These are phyloP conservation scores for Chelmon rostratus DNA, from an alignment of 2,797 vertebrate genomes.

Conservation along the genomic window DNA sequence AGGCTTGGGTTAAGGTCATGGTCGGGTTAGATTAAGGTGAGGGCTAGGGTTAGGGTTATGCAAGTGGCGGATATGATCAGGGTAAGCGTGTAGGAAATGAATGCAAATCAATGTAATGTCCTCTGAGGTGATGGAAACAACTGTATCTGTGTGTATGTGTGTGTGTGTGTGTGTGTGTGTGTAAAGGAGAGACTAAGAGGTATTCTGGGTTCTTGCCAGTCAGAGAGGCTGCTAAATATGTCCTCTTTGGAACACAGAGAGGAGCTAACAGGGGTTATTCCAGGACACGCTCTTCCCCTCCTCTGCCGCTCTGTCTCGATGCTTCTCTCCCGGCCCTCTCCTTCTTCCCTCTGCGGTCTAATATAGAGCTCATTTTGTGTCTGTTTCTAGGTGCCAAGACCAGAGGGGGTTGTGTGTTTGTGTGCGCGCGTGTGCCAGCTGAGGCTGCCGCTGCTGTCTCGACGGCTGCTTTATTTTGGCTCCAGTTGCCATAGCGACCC, in stretches of 20 bases:
- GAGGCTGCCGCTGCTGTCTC: conserved; percentile 69
- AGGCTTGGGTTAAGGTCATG: too few relatives aligned
- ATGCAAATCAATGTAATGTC: too few relatives aligned
- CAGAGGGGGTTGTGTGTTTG: conserved; percentile 61
- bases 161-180: conserved; percentile 18
- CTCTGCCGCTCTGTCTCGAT: conserved; percentile 53
- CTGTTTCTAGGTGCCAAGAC: conserved; percentile 75
- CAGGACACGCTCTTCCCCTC: conserved; percentile 71
- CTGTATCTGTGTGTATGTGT: conserved; percentile 1
- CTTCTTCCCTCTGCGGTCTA: conserved; percentile 57
- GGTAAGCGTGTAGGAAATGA: too few relatives aligned
- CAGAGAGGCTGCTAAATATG: conserved; percentile 77
- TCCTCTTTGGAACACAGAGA: conserved; percentile 68
- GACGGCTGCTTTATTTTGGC: conserved; percentile 81
- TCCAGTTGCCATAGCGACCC: conserved; percentile 81
- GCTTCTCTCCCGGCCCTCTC: conserved; percentile 37
- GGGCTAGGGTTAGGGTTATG: too few relatives aligned
- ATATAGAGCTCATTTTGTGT: conserved; percentile 74
- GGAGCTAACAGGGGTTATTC: conserved; percentile 70
- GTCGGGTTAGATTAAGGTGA: too few relatives aligned
- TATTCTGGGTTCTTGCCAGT: conserved; percentile 75
- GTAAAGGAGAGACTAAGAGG: conserved; percentile 47
- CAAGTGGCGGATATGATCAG: too few relatives aligned
- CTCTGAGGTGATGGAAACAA: too few relatives aligned
- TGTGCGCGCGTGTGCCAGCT: conserved; percentile 51